A percentile compares a stretch with the other conserved stretches of the same genome.
Evolutionary conservation across 2,888 invertebrate species (phyloP).

Genomic region (Hemicrepidius hirtus): DNA sequence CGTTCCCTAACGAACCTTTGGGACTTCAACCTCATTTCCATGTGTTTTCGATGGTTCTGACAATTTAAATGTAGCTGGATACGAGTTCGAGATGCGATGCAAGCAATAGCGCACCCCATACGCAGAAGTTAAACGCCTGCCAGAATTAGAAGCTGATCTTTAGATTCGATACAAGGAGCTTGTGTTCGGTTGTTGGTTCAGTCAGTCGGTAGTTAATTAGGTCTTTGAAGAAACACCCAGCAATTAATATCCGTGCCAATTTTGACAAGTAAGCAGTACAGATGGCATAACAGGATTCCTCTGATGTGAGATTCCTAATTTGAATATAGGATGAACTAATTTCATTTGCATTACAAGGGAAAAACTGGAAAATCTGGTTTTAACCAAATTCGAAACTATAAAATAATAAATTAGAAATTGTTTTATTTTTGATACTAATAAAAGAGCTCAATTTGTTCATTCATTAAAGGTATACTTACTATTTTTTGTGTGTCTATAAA

Average conservation of each 20-base stretch:
- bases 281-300: slow-evolving; percentile 6
- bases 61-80: slow-evolving; percentile 22
- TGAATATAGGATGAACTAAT: too few relatives aligned
- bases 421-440: too few relatives aligned
- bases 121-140: slow-evolving; percentile 38
- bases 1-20: slow-evolving; percentile 10
- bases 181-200: slow-evolving; percentile 30
- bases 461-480: too few relatives aligned
- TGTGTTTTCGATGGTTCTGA: slow-evolving; percentile 24
- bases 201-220: slow-evolving; percentile 34
- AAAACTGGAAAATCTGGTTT: background rate
- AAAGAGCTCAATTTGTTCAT: too few relatives aligned
- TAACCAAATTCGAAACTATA: too few relatives aligned
- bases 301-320: too few relatives aligned
- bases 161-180: slow-evolving; percentile 28
- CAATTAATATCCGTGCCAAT: slow-evolving; percentile 38
- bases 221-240: slow-evolving; percentile 41
- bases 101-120: background rate
- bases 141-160: slow-evolving; percentile 46
- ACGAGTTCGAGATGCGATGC: background rate
- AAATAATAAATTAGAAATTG: too few relatives aligned
- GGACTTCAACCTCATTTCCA: slow-evolving; percentile 24
- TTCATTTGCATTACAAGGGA: background rate
- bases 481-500: too few relatives aligned
- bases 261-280: slow-evolving; percentile 25